Evolutionary conservation across 1,140 invertebrate genomes (phyloP), one percentile per base, ranked within the genome.

Genomic region (Ctenoplectra terminalis): DNA sequence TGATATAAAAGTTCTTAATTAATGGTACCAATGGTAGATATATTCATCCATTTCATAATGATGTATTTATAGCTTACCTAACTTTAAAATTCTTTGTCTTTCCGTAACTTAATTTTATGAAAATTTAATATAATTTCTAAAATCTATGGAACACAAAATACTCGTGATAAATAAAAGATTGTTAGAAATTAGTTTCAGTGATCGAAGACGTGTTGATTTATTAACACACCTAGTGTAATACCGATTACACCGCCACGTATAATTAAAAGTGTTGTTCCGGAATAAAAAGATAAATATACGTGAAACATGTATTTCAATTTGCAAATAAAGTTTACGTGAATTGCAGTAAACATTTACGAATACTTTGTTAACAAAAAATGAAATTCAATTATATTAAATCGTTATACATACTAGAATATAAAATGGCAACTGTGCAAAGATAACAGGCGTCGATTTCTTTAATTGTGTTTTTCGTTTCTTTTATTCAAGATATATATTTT

Each of bases 341-440:
- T 60, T 34, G 8, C 17, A 54, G 43, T 20, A 40, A 26, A 58
- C 17, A 17, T n/a, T 37, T 11, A 9, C 2, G 20, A 26, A 29
- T 17, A 29, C 23, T 46, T 61, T 20, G 7, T 17, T n/a, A 60
- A 60, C 1, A 17, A 0, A 48, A 46, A 15, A 74, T 8, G 13
- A 74, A 52, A 37, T 40, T 37, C 34, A 26, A 6, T 52, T 40
- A 23, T 1, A 29, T 52, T 2, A 17, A 20, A 34, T 75, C 17
- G 29, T 13, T 6, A 9, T 52, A 50, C n/a, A 50, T 5, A 50
- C 0, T 37, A 20, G 17, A 37, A 26, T 37, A 8, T 60, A 78
- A 70, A 48, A 78, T 78, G 75, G 75, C 75, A 78, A 48, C 75
- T 48, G 11, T 60, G 60, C n/a, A n/a, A 11, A 73, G 20, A 43